A percentile compares a stretch with the other conserved stretches of the same genome.
These are phyloP conservation scores for Hassar affinis DNA, from an alignment of 2,113 vertebrate species.

Conservation along the genomic window DNA sequence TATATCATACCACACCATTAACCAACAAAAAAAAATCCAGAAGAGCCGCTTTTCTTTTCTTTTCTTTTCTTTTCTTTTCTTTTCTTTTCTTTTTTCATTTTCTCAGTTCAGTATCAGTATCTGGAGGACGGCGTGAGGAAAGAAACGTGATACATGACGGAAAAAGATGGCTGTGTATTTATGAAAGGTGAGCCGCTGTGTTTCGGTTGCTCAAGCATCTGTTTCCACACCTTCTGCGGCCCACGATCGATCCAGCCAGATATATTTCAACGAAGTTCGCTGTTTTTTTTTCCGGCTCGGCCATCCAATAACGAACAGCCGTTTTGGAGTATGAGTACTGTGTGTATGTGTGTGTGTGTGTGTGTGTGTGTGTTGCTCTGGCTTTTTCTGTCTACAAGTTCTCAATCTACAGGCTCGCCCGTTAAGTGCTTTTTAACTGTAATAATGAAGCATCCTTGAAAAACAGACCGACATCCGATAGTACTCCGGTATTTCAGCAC, in stretches of 20 bases:
- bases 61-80: too few relatives aligned
- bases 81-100: too few relatives aligned
- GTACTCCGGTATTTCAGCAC: not conserved
- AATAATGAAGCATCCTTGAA: not conserved
- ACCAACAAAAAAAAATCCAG: not conserved
- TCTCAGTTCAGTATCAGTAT: slow-evolving; percentile 1
- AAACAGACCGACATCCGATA: not conserved
- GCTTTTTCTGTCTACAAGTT: slow-evolving; percentile 33
- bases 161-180: slow-evolving; percentile 53
- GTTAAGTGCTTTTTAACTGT: not conserved
- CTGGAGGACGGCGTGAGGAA: slow-evolving; percentile 45
- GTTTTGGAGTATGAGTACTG: slow-evolving; percentile 61
- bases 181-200: slow-evolving; percentile 65
- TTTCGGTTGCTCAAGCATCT: slow-evolving; percentile 60
- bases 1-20: not conserved
- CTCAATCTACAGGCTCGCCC: slow-evolving; percentile 21
- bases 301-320: slow-evolving; percentile 63
- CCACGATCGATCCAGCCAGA: slow-evolving; percentile 60
- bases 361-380: slow-evolving; percentile 45
- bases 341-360: slow-evolving; percentile 44
- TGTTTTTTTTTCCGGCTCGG: slow-evolving; percentile 45
- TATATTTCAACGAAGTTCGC: slow-evolving; percentile 66
- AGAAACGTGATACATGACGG: slow-evolving; percentile 61
- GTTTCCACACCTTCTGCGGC: slow-evolving; percentile 59
- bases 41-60: not conserved